Percentiles rank a stretch among this genome's conserved stretches.
Evolutionary conservation across 2,797 vertebrate species (phyloP).

Genomic region (Semaprochilodus insignis): DNA sequence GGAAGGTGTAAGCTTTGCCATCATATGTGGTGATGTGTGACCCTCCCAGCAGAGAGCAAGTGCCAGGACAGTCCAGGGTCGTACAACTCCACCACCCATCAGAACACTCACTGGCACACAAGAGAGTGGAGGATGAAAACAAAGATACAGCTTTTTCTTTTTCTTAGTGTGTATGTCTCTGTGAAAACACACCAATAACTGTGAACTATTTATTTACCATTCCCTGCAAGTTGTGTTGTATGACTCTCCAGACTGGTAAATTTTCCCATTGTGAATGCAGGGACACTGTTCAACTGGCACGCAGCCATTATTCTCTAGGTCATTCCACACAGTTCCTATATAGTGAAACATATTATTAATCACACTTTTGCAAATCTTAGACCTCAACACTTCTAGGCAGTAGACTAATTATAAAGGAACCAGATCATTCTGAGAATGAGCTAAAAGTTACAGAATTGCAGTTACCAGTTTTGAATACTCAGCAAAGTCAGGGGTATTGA

Average conservation of each 20-base stretch:
- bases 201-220: constrained; percentile 72
- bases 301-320: constrained; percentile 80
- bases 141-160: too few species aligned
- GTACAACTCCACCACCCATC: constrained; percentile 80
- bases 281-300: constrained; percentile 76
- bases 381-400: too few species aligned
- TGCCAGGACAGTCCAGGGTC: constrained; percentile 76
- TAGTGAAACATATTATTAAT: background rate
- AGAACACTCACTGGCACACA: constrained; percentile 75
- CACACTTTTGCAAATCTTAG: too few species aligned
- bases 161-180: too few species aligned
- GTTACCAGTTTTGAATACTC: too few species aligned
- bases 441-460: too few species aligned
- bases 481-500: too few species aligned
- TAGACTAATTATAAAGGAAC: too few species aligned
- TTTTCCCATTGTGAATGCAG: constrained; percentile 80
- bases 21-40: constrained; percentile 87
- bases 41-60: constrained; percentile 83
- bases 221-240: constrained; percentile 73
- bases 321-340: constrained; percentile 84
- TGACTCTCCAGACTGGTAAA: constrained; percentile 77
- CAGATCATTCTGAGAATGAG: too few species aligned
- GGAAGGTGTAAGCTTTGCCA: constrained; percentile 82
- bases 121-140: background rate
- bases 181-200: background rate